Conservation (phyloP, 2,797 vertebrate genomes). For the Melanitta fusca region DNA sequence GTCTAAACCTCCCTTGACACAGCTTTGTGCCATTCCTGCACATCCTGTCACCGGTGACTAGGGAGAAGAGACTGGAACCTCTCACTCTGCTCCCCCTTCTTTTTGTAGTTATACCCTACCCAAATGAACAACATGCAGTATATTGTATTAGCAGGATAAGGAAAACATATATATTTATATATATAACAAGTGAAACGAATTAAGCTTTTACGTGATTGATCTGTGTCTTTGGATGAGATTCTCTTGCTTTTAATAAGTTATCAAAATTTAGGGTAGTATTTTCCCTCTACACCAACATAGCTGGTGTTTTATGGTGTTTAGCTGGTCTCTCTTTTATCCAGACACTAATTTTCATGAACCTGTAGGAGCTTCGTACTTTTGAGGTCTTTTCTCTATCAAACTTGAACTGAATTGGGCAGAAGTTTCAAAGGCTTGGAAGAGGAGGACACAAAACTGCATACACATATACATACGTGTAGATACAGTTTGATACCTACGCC, state of each 20-base stretch:
- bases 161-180: neutral
- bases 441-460: neutral
- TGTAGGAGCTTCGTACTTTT: neutral
- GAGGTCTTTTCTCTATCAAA: neutral
- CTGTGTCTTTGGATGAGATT: neutral
- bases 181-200: neutral
- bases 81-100: too few species aligned
- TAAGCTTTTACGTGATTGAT: neutral
- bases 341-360: neutral
- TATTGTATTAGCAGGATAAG: neutral
- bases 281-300: neutral
- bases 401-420: neutral
- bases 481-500: neutral
- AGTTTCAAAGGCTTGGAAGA: neutral
- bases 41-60: too few species aligned
- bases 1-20: too few species aligned
- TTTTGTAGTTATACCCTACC: neutral
- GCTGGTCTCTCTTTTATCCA: neutral
- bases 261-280: neutral
- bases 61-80: too few species aligned
- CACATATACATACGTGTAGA: neutral
- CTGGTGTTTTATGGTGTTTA: too few species aligned
- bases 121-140: neutral
- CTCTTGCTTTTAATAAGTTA: neutral
- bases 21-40: too few species aligned